These are phyloP conservation scores for Corydoras maculifer DNA, from an alignment of 2,113 vertebrate species.

Conservation along the genomic window DNA sequence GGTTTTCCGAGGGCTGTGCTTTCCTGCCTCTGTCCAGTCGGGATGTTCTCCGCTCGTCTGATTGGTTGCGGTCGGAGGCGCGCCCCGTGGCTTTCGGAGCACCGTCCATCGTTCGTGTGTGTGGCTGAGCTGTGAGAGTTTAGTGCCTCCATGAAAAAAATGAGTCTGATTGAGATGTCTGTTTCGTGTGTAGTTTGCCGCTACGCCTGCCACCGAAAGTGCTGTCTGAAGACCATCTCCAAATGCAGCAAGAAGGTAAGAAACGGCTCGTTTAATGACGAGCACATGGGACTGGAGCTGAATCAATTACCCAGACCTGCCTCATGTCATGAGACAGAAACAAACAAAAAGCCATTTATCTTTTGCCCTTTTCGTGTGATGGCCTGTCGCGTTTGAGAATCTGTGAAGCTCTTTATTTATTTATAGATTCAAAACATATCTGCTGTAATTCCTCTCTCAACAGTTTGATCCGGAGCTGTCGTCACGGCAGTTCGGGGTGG, in stretches of 20 bases:
- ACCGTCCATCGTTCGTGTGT: background rate
- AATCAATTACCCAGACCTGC: background rate
- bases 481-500: constrained; percentile 87
- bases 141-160: constrained; percentile 36
- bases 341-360: too few relatives aligned
- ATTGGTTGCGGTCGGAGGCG: background rate
- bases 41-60: constrained; percentile 17
- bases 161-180: constrained; percentile 52
- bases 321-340: background rate
- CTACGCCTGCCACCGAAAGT: constrained; percentile 95
- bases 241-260: constrained; percentile 97
- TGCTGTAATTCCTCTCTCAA: background rate
- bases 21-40: constrained; percentile 31
- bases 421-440: too few relatives aligned
- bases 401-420: too few relatives aligned
- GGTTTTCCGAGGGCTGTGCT: constrained; percentile 41
- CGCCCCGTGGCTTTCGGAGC: background rate
- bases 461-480: constrained; percentile 92
- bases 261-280: background rate
- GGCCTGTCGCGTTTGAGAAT: background rate
- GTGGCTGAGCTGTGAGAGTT: constrained; percentile 2
- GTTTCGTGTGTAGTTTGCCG: constrained; percentile 83
- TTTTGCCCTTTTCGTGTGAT: background rate
- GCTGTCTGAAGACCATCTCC: constrained; percentile 85
- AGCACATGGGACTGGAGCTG: background rate